Evolutionary conservation across 2,797 vertebrate species (phyloP).

Genomic region (Brachyalestes nurse): DNA sequence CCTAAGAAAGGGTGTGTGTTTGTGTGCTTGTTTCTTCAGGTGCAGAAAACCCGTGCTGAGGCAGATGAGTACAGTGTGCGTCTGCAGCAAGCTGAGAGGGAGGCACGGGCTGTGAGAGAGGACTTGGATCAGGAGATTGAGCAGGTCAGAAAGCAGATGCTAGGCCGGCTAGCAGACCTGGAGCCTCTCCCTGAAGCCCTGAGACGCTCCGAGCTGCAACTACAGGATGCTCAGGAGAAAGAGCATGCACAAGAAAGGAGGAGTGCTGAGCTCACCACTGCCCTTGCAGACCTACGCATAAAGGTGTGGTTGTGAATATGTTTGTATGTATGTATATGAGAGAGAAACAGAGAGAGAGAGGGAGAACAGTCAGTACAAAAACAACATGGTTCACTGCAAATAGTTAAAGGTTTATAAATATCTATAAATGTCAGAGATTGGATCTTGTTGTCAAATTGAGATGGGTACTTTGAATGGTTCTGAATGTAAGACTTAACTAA

Average conservation of each 20-base stretch:
- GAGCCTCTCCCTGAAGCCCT: conserved; percentile 88
- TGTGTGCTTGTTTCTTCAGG: conserved; percentile 67
- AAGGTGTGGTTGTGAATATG: conserved; percentile 74
- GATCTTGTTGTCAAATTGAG: no score
- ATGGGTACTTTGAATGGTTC: no score
- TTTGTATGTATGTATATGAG: background rate
- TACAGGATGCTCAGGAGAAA: conserved; percentile 86
- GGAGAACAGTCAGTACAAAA: no score
- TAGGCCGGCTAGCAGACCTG: conserved; percentile 81
- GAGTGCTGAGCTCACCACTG: conserved; percentile 79
- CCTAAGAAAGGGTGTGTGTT: no score
- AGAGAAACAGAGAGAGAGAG: no score
- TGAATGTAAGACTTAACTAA: no score
- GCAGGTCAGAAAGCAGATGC: conserved; percentile 81
- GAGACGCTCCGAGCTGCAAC: conserved; percentile 77
- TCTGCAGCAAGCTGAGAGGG: conserved; percentile 80
- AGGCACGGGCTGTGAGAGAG: conserved; percentile 76
- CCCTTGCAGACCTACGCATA: conserved; percentile 84
- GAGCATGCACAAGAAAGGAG: conserved; percentile 84
- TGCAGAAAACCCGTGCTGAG: conserved; percentile 83
- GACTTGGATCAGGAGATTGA: conserved; percentile 84
- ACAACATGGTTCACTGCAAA: no score
- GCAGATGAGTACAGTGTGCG: conserved; percentile 82
- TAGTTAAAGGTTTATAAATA: no score
- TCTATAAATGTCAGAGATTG: no score